These are phyloP conservation scores for Zootoca vivipara DNA, from an alignment of 2,113 vertebrate genomes.

Conservation along the genomic window DNA sequence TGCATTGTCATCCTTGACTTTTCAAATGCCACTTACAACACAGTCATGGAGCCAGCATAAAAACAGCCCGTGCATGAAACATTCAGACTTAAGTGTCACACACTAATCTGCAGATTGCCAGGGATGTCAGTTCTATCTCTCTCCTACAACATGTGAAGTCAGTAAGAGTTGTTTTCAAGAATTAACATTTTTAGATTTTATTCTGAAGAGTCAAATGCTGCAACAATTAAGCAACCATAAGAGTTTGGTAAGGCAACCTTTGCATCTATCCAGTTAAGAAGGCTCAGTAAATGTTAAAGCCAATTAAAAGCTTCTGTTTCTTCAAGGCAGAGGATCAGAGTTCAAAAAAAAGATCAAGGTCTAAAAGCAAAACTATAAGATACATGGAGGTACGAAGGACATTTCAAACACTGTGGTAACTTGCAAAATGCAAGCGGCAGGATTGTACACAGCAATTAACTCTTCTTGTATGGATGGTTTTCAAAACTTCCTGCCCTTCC, in stretches of 20 bases:
- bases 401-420: background rate
- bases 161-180: slow-evolving; percentile 1
- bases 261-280: background rate
- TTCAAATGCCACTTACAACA: background rate
- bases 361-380: background rate
- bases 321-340: background rate
- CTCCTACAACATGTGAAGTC: background rate
- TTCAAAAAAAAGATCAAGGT: background rate
- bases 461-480: background rate
- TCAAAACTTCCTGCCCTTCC: background rate
- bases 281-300: background rate
- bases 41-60: background rate
- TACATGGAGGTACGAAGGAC: background rate
- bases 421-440: background rate
- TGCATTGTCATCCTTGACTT: background rate
- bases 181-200: background rate
- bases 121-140: background rate
- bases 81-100: background rate
- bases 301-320: background rate
- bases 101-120: slow-evolving; percentile 11
- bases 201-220: background rate
- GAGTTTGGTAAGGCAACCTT: background rate
- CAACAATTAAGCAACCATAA: background rate
- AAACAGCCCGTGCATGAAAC: background rate
- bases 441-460: too few relatives aligned